Percentiles rank a stretch among this genome's conserved stretches.
phyloP scores from a whole-genome alignment of 2,797 vertebrate genomes.

The Jordanella pulchra region DNA sequence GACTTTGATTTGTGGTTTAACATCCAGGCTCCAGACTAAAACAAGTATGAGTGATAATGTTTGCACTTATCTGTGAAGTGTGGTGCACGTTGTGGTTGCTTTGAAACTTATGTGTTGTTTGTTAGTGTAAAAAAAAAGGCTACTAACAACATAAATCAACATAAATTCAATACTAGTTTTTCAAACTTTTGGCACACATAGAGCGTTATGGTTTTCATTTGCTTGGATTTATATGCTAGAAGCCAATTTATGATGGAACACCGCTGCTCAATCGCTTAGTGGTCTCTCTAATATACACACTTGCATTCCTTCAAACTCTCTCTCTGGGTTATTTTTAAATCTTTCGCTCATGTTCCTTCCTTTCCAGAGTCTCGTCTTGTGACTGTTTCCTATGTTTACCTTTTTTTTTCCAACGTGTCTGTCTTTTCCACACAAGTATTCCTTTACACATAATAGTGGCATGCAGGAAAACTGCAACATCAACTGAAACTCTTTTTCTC shows the following conservation, averaged over 20 bases:
- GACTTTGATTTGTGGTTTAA: slow-evolving; percentile 38
- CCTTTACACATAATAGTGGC: not conserved
- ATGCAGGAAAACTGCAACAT: not conserved
- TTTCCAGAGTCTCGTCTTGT: slow-evolving; percentile 33
- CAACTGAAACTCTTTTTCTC: slow-evolving; percentile 15
- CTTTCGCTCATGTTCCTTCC: slow-evolving; percentile 32
- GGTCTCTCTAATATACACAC: slow-evolving; percentile 34
- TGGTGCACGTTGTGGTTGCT: slow-evolving; percentile 32
- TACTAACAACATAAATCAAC: slow-evolving; percentile 22
- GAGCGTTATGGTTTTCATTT: slow-evolving; percentile 52
- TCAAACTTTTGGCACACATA: slow-evolving; percentile 3
- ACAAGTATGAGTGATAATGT: slow-evolving; percentile 17
- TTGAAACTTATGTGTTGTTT: slow-evolving; percentile 35
- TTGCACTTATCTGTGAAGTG: slow-evolving; percentile 17
- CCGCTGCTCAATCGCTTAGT: slow-evolving; percentile 69
- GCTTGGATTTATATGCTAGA: slow-evolving; percentile 54
- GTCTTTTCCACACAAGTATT: slow-evolving; percentile 4
- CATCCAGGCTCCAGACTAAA: slow-evolving; percentile 36
- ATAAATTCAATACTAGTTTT: slow-evolving; percentile 34
- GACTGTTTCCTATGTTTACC: slow-evolving; percentile 33
- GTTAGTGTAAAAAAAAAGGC: slow-evolving; percentile 27
- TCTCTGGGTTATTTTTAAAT: slow-evolving; percentile 54
- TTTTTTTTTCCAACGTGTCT: slow-evolving; percentile 23
- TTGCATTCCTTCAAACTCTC: slow-evolving; percentile 48
- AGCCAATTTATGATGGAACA: slow-evolving; percentile 65